Percentiles rank a stretch among this genome's conserved stretches.
These are phyloP conservation scores for Ryuthela nishihirai DNA, from an alignment of 2,888 invertebrate genomes.

Conservation along the genomic window DNA sequence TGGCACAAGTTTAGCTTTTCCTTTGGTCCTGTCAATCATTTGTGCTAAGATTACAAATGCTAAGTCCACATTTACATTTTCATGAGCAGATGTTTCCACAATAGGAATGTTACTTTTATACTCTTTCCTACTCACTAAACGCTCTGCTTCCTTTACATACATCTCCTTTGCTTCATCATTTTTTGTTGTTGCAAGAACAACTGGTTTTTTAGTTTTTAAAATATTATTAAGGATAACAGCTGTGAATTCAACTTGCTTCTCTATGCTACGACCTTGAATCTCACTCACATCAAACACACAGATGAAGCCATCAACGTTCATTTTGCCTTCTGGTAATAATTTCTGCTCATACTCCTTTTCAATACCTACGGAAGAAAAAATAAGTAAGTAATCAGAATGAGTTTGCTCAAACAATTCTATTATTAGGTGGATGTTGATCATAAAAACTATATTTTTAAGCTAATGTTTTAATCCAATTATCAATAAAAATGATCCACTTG, in stretches of 20 bases:
- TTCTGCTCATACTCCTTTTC: conserved; percentile 96
- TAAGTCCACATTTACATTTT: conserved; percentile 92
- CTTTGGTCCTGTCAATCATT: conserved; percentile 85
- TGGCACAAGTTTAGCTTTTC: conserved; percentile 59
- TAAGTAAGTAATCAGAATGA: no score
- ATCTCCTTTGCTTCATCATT: conserved; percentile 88
- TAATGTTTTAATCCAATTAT: no score
- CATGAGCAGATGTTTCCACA: conserved; percentile 92
- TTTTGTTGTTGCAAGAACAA: conserved; percentile 91
- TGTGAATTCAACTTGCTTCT: conserved; percentile 84
- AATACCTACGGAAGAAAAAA: conserved; percentile 59
- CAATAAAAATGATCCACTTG: no score
- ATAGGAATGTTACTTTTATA: conserved; percentile 77
- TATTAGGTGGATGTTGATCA: no score
- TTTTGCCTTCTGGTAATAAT: conserved; percentile 84
- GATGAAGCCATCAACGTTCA: conserved; percentile 90
- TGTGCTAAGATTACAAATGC: conserved; percentile 80
- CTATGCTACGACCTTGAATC: conserved; percentile 84
- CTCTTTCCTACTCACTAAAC: conserved; percentile 81
- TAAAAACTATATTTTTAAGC: no score
- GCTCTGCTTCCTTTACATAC: conserved; percentile 83
- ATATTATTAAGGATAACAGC: conserved; percentile 72
- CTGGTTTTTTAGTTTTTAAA: conserved; percentile 89
- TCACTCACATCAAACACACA: conserved; percentile 94
- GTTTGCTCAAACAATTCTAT: no score